Base-by-base conservation (phyloP, 2,797 vertebrate species). In the Melopsittacus undulatus region DNA sequence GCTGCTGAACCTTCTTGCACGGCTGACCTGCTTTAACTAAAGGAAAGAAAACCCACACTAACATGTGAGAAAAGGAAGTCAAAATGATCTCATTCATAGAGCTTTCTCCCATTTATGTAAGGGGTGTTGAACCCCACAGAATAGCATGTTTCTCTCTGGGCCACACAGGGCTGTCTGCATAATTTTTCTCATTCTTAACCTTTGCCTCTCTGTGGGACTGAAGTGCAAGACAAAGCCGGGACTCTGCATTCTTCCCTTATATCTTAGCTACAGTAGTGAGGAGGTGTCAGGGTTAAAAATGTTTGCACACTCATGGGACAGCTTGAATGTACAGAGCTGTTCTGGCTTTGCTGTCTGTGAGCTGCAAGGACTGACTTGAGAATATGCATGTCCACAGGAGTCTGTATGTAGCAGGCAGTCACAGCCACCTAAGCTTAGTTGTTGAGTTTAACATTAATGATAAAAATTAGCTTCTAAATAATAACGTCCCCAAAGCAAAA, bases 171-270 rank as follows among this genome's bases (percentile, higher is more conserved):
- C 64, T 92, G 89, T 96, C 94, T 94, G 94, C 96, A 83, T 95
- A 72, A 96, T 97, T 97, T 97, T 97, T 89, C 89, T 96, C 92
- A 80, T 96, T 96, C 95, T 96, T 97, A 95, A 97, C 96, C 92
- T 97, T 96, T 92, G 92, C 93, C 86, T 96, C 77, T 89, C 92
- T 26, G 1, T 90, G 87, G 81, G 90, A 90, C 84, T 88, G 87
- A 83, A 94, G 83, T 82, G 86, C 76, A 89, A 83, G 95, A 95
- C 78, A 90, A 96, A 91, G 94, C 72, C 1, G 9, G 81, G 89
- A 38, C 5, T n/a, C 77, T 49, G 17, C 62, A 84, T 94, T 94
- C 92, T 97, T 96, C 70, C 62, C 77, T 89, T 81, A 20, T 82
- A 77, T 87, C 95, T 93, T 94, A 74, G 54, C 76, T 80, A 94